phyloP scores from a whole-genome alignment of 2,797 vertebrate genomes.

The Sternarchorhynchus goeldii region DNA sequence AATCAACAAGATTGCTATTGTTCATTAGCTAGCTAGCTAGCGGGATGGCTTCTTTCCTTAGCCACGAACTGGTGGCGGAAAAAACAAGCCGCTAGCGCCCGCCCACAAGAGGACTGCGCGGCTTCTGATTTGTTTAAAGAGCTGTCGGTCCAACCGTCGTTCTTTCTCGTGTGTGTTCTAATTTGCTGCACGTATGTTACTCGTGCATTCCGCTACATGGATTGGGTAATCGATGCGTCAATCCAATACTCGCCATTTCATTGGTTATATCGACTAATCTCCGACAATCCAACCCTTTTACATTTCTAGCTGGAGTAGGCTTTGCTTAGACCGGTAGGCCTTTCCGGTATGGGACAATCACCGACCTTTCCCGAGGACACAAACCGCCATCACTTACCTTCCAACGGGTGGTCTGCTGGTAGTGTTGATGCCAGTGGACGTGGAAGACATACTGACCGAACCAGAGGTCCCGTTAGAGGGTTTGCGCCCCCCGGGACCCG shows the following conservation, averaged over 20 bases:
- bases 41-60: neutral
- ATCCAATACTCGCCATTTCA: neutral
- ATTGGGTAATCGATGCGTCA: constrained; percentile 17
- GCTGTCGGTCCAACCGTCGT: neutral
- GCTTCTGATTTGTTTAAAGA: neutral
- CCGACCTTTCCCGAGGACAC: constrained; percentile 64
- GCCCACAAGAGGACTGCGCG: neutral
- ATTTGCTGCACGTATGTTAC: neutral
- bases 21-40: neutral
- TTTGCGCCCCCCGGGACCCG: constrained; percentile 77
- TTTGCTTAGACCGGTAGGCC: constrained; percentile 80
- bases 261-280: neutral
- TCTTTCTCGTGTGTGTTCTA: neutral
- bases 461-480: constrained; percentile 77
- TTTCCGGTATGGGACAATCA: constrained; percentile 63
- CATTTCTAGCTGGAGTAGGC: no score
- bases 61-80: no score
- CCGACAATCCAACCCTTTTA: neutral
- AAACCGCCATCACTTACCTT: constrained; percentile 66
- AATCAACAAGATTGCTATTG: no score
- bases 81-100: neutral
- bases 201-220: neutral
- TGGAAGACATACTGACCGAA: constrained; percentile 72
- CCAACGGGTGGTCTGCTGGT: constrained; percentile 70
- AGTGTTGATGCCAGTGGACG: constrained; percentile 65